Percentiles rank a stretch among this genome's conserved stretches.
Evolutionary conservation across 2,888 invertebrate genomes (phyloP).

Genomic region (Branchellion lobata): DNA sequence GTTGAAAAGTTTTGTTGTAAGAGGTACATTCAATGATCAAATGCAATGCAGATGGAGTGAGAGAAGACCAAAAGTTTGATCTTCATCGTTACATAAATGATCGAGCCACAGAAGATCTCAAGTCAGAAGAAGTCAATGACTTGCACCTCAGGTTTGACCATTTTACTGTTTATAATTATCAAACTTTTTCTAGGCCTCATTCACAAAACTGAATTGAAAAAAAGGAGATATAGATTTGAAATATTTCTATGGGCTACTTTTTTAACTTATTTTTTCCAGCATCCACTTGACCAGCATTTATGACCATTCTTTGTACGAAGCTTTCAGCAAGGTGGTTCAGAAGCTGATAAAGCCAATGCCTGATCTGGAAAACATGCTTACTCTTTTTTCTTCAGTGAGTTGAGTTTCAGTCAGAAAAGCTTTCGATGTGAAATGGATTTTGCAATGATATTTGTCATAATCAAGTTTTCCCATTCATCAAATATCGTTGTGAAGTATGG

Average conservation of each 20-base stretch:
- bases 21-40: too few relatives aligned
- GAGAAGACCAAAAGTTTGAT: conserved; percentile 98
- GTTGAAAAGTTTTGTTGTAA: too few relatives aligned
- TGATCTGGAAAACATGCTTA: conserved; percentile 91
- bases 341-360: conserved; percentile 96
- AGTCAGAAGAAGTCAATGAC: conserved; percentile 73
- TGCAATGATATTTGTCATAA: too few relatives aligned
- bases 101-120: conserved; percentile 87
- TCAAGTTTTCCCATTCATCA: too few relatives aligned
- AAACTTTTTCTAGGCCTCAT: too few relatives aligned
- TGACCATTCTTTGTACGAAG: conserved; percentile 99
- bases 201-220: too few relatives aligned
- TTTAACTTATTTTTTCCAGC: conserved; percentile 54
- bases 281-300: conserved; percentile 98
- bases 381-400: conserved; percentile 92
- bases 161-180: too few relatives aligned
- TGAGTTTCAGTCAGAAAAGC: not conserved
- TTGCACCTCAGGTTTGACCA: conserved; percentile 58
- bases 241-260: too few relatives aligned
- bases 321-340: conserved; percentile 98
- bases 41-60: conserved; percentile 97
- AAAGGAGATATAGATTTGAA: too few relatives aligned
- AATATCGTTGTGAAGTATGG: too few relatives aligned
- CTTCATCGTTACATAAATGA: conserved; percentile 97
- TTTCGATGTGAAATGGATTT: too few relatives aligned